A percentile compares a stretch with the other conserved stretches of the same genome.
Conservation (phyloP, 2,113 vertebrate genomes). For the Protomyctophum bolini region DNA sequence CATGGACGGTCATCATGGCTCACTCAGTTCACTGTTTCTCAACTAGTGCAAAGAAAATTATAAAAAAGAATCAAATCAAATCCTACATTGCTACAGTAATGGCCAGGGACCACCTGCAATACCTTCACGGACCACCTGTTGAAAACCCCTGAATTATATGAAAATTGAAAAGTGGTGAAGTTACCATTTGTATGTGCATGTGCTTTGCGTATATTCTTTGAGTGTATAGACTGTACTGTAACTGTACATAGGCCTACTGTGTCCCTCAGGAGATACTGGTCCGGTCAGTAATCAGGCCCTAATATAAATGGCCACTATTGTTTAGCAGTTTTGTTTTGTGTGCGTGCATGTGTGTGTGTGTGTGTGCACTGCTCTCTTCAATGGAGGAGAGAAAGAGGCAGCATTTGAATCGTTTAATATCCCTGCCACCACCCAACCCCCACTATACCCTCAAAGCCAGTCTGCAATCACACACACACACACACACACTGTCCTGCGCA, state of each 20-base stretch:
- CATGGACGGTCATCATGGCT: no score
- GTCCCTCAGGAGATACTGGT: conserved; percentile 38
- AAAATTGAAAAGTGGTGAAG: no score
- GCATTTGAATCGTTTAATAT: conserved; percentile 73
- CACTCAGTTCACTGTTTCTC: no score
- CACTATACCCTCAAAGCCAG: conserved; percentile 42
- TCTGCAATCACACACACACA: conserved; percentile 50
- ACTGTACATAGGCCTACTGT: conserved; percentile 35
- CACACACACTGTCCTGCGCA: neutral
- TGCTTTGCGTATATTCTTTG: conserved; percentile 28
- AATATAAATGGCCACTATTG: conserved; percentile 39
- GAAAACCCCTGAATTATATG: no score
- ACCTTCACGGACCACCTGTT: no score
- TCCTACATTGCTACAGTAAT: no score
- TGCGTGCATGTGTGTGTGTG: neutral
- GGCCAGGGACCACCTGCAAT: no score
- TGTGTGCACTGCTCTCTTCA: conserved; percentile 50
- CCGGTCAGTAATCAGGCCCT: conserved; percentile 41
- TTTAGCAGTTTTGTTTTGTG: conserved; percentile 33
- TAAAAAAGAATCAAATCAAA: no score
- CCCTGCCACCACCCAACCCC: conserved; percentile 51
- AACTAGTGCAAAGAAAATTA: no score
- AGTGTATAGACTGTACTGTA: conserved; percentile 36
- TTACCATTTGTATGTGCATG: conserved; percentile 1
- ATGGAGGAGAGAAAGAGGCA: conserved; percentile 50